Conservation (phyloP, 2,113 vertebrate species). For the Zosterops pallidus region DNA sequence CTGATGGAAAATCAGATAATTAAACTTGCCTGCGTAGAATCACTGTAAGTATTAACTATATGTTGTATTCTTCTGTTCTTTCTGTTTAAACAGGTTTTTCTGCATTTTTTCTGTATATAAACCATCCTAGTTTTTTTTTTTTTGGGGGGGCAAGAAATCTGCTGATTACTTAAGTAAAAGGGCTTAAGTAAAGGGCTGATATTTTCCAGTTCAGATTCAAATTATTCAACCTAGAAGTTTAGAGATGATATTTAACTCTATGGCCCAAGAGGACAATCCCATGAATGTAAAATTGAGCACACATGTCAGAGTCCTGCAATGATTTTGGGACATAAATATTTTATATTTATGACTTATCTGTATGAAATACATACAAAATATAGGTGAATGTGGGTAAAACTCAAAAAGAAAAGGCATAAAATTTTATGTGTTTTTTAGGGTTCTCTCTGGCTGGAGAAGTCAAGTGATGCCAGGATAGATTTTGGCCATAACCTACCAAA, state of each 20-base stretch:
- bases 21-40: background rate
- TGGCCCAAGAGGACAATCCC: background rate
- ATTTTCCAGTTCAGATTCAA: background rate
- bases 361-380: background rate
- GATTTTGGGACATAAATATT: background rate
- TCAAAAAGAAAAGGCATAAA: background rate
- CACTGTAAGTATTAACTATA: background rate
- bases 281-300: background rate
- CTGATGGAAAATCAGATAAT: conserved; percentile 38
- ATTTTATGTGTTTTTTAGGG: background rate
- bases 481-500: background rate
- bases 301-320: accelerated
- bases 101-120: background rate
- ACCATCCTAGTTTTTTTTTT: background rate
- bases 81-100: background rate
- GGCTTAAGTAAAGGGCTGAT: background rate
- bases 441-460: background rate
- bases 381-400: background rate
- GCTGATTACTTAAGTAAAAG: background rate
- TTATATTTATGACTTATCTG: background rate
- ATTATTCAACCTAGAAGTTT: background rate
- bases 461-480: background rate
- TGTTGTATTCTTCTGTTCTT: background rate
- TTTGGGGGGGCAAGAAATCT: background rate
- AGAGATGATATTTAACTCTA: background rate